phyloP scores from a whole-genome alignment of 1,140 invertebrate species.

The Bombus affinis region DNA sequence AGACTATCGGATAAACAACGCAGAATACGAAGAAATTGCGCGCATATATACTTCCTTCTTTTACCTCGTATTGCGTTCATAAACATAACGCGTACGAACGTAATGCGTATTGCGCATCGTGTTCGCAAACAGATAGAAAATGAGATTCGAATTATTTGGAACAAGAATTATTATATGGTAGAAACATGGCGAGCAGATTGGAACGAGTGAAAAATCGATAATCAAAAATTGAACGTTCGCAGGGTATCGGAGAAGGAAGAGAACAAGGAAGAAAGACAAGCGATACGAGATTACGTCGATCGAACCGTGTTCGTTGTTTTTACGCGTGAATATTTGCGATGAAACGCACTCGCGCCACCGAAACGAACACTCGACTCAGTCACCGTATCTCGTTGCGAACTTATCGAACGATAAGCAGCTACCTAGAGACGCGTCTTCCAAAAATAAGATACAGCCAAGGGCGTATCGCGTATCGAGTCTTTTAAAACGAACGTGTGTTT shows the following conservation, averaged over 20 bases:
- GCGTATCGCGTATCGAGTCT: not conserved
- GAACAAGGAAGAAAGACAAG: not conserved
- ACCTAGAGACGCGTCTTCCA: conserved; percentile 4
- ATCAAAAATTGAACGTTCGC: not conserved
- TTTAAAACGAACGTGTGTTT: not conserved
- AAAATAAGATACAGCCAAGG: conserved; percentile 34
- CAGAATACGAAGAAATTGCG: not conserved
- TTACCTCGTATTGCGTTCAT: not conserved
- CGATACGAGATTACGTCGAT: not conserved
- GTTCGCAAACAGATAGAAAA: not conserved
- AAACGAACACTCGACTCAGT: not conserved
- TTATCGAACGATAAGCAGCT: conserved; percentile 29
- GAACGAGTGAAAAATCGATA: not conserved
- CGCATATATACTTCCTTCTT: no score
- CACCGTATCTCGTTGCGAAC: not conserved
- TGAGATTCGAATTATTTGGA: not conserved
- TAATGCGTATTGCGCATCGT: not conserved
- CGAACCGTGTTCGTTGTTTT: not conserved
- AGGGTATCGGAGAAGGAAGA: not conserved
- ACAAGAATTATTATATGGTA: no score
- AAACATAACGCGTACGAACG: no score
- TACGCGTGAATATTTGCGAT: not conserved
- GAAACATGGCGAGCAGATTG: no score
- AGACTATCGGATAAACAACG: not conserved
- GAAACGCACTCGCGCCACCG: not conserved